These are phyloP conservation scores for Plagiodera versicolora DNA, from an alignment of 2,888 invertebrate genomes.

Conservation along the genomic window DNA sequence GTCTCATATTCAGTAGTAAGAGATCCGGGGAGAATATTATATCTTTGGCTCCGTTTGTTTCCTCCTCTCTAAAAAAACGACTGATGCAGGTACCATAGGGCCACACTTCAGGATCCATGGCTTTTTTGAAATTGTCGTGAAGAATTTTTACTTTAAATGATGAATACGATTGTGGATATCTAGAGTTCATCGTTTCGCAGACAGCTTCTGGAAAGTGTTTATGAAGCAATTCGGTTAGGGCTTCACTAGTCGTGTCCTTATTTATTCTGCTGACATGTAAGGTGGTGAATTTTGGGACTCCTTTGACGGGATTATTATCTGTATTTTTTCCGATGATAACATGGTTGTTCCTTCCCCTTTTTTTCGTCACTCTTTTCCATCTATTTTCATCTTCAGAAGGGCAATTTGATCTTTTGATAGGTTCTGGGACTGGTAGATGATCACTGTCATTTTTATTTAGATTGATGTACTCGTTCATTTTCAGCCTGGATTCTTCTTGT, in stretches of 20 bases:
- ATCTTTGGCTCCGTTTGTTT: conserved; percentile 3
- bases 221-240: not conserved
- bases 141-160: conserved; percentile 7
- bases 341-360: conserved; percentile 5
- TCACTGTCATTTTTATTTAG: not conserved
- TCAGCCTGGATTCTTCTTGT: conserved; percentile 2
- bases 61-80: conserved; percentile 7
- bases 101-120: too few relatives aligned
- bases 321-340: conserved; percentile 7
- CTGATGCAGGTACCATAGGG: too few relatives aligned
- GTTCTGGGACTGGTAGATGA: not conserved
- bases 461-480: conserved; percentile 5
- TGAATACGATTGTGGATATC: conserved; percentile 9
- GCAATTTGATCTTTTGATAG: not conserved
- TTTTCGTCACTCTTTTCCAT: not conserved
- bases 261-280: conserved; percentile 3
- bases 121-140: conserved; percentile 6
- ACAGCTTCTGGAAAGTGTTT: not conserved
- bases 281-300: conserved; percentile 8
- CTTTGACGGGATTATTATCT: not conserved
- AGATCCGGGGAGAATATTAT: conserved; percentile 7
- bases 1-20: not conserved
- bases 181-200: conserved; percentile 5
- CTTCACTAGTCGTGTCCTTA: conserved; percentile 7
- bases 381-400: not conserved